Base-by-base conservation (phyloP, 2,113 vertebrate genomes). In the Danionella cerebrum region DNA sequence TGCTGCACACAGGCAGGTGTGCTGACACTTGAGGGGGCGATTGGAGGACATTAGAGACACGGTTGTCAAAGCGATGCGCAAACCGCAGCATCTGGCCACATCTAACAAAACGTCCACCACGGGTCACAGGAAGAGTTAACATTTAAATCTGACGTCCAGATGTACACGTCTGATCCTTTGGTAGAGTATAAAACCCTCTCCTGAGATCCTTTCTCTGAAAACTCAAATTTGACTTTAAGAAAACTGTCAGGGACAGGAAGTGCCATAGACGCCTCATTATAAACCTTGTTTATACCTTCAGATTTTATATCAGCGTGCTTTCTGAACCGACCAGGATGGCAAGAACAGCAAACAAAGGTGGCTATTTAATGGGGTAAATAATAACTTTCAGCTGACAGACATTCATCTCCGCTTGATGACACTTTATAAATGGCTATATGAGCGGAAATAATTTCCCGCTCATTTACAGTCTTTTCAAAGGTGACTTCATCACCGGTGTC, bases 391-490 rank as follows among this genome's bases (percentile, higher is more conserved):
- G 54, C 79, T 84, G 79, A 80, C 27, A 67, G 63, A 57, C 45
- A 47, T 85, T 78, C 41, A 51, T 80, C 55, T 67, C 55, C 42
- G 55, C 82, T 57, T 53, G 59, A 13, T 47, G 70, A 48, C 53
- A 36, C 53, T 69, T 84, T 74, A 85, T 85, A 62, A 81, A 83
- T 71, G 62, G 35, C 59, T 85, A 83, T 83, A 82, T 73, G 64
- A 66, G 78, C 16, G 68, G 74, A 85, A 85, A 84, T 78, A 66
- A 89, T 88, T 88, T 86, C 77, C 82, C 76, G 60, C 82, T 88
- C 85, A 86, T 90, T 88, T 89, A 82, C 79, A 84, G 78, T 85
- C 76, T 65, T 87, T 89, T 90, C 89, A 90, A 85, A 93, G 87
- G 88, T 87, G 86, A 90, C 83, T 93, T 85, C 80, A 88, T 90